Evolutionary conservation across 2,113 vertebrate genomes (phyloP).

Genomic region (Acanthochromis polyacanthus): DNA sequence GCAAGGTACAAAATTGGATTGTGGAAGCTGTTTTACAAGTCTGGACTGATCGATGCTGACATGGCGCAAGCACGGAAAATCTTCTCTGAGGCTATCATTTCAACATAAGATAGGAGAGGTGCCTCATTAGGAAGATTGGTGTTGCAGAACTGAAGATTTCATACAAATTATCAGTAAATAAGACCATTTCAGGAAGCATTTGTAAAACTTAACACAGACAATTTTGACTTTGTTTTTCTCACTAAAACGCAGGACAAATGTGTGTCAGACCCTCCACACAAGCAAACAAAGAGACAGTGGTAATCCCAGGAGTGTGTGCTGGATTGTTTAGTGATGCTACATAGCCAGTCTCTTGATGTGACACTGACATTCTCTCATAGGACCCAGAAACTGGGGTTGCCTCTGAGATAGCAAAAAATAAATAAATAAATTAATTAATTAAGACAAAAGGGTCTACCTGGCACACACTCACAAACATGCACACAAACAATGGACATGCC

Average conservation of each 20-base stretch:
- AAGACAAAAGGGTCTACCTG: no score
- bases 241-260: slow-evolving; percentile 26
- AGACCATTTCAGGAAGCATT: slow-evolving; percentile 21
- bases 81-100: slow-evolving; percentile 75
- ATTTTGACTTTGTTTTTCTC: slow-evolving; percentile 35
- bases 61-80: slow-evolving; percentile 55
- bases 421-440: not conserved
- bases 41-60: slow-evolving; percentile 70
- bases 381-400: slow-evolving; percentile 53
- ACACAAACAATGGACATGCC: slow-evolving; percentile 24
- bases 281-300: slow-evolving; percentile 38
- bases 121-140: slow-evolving; percentile 61
- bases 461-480: slow-evolving; percentile 7
- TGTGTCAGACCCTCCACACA: slow-evolving; percentile 27
- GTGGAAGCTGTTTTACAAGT: slow-evolving; percentile 72
- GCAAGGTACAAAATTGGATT: slow-evolving; percentile 62
- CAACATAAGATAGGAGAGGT: slow-evolving; percentile 63
- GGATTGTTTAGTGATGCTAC: slow-evolving; percentile 50
- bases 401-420: slow-evolving; percentile 41
- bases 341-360: slow-evolving; percentile 31
- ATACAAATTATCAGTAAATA: slow-evolving; percentile 49
- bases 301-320: slow-evolving; percentile 35
- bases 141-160: slow-evolving; percentile 34
- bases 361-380: slow-evolving; percentile 44
- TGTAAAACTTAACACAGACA: not conserved